Base-by-base conservation (phyloP, 1,140 invertebrate genomes). In the Magallana angulata region DNA sequence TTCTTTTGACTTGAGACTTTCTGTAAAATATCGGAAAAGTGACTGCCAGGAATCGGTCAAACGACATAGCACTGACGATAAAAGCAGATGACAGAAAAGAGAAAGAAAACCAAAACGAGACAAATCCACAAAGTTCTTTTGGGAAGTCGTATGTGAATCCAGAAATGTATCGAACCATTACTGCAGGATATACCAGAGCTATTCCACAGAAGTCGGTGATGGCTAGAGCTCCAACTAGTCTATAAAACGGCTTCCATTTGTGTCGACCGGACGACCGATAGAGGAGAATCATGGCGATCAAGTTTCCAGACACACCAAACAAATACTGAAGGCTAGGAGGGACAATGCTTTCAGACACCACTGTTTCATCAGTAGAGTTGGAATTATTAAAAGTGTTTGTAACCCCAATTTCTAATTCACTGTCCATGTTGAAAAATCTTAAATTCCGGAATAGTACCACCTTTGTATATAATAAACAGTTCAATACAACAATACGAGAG, bases 31-130 rank as follows among this genome's bases (percentile, higher is more conserved):
- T 95, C 4, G 94, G 94, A 85, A 93, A 92, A 56, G 91, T 85
- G 62, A 95, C 94, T 59, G 94, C 93, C 24, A 95, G 64, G 87
- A 92, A 94, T 18, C 95, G 85, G 89, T 95, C 95, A 0, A 94
- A 68, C 8, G 94, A 94, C 94, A 95, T 95, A 57, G 92, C 92
- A n/a, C 93, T 92, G 24, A 95, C 92, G 8, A 94, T 94, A 36
- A 93, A 91, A 16, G 94, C 92, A 1, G 95, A 95, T 1, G 94
- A 90, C 59, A 94, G 84, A n/a, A 94, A 93, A 57, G 94, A 92
- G 64, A 93, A 92, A 64, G 94, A 92, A 89, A 95, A 92, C 85
- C 93, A 91, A 89, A 95, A 95, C 4, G 93, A 93, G 84, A 94
- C 91, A 87, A 93, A 94, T 68, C 93, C 87, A 89, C 93, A 92